Evolutionary conservation across 2,888 invertebrate species (phyloP), one percentile per base, ranked within the genome.

Genomic region (Pandemis corylana): DNA sequence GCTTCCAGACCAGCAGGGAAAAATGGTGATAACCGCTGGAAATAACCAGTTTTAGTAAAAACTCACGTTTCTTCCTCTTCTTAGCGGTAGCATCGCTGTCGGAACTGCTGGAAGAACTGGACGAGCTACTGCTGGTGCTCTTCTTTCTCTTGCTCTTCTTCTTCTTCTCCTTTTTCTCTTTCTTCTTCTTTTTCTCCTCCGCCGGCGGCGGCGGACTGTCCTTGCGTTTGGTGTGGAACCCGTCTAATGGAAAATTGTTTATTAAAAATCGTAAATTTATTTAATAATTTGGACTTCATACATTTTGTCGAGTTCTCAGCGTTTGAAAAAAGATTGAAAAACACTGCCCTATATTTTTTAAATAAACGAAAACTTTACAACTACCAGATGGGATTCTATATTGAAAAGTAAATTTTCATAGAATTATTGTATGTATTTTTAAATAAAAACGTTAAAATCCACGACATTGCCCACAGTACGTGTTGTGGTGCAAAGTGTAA

Each of bases 11-110:
- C 20, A 20, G 20, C 20, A 20, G 0, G 20, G 20, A 0, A 20
- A 20, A 20, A 20, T 20, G 20, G 0, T 7, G 7, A 9, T 44
- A 13, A 49, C 13, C 3, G 28, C 3, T 4, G 28, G 28, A 4
- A 2, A 36, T 36, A 36, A 2, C 28, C 4, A 36, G 28, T 36
- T 36, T 36, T 36, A 36, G 4, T 36, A 36, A 49, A 20, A 20
- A 88, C 88, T 79, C 83, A 56, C 56, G 56, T 56, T 89, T 90
- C 80, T 90, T 95, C 84, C 95, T 95, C 76, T 95, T 95, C 84
- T 96, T 96, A 82, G 95, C 95, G 76, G 81, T 89, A 6, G 95
- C 93, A 78, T 90, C 90, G 75, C 88, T 85, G 77, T 91, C 84
- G 70, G 89, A 87, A 65, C 85, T 88, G 78, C 86, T 87, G 20